phyloP scores from a whole-genome alignment of 2,113 vertebrate species.

The Crypturellus undulatus region DNA sequence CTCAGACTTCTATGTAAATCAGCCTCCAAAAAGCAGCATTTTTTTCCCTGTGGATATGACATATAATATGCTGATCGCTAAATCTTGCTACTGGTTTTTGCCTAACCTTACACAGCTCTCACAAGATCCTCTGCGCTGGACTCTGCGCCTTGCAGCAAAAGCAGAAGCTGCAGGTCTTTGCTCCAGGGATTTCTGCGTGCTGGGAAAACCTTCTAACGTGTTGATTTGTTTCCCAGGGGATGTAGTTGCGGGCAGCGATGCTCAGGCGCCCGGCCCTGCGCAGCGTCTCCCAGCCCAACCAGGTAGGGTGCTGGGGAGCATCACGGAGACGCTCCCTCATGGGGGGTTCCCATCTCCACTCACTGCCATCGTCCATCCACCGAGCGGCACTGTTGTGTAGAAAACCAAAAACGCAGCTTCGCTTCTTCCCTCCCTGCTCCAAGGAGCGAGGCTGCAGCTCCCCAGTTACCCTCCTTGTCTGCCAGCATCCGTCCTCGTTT shows the following conservation, averaged over 20 bases:
- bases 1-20: neutral
- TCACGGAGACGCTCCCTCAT: neutral
- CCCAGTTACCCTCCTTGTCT: neutral
- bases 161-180: neutral
- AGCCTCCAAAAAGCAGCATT: neutral
- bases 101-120: neutral
- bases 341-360: slow-evolving; percentile 14
- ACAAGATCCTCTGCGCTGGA: neutral
- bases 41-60: neutral
- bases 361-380: slow-evolving; percentile 68
- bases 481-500: neutral
- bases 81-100: fast-evolving
- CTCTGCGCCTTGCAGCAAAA: neutral
- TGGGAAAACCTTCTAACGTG: slow-evolving; percentile 61
- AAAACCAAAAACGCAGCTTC: slow-evolving; percentile 10
- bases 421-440: neutral
- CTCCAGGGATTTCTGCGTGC: neutral
- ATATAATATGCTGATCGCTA: fast-evolving
- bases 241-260: slow-evolving; percentile 81
- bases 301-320: slow-evolving; percentile 79
- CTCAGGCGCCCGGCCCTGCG: slow-evolving; percentile 80
- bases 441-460: neutral
- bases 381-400: slow-evolving; percentile 78
- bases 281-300: slow-evolving; percentile 84
- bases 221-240: slow-evolving; percentile 80